A percentile compares a stretch with the other conserved stretches of the same genome.
phyloP scores from a whole-genome alignment of 2,113 vertebrate genomes.

The Panthera uncia region DNA sequence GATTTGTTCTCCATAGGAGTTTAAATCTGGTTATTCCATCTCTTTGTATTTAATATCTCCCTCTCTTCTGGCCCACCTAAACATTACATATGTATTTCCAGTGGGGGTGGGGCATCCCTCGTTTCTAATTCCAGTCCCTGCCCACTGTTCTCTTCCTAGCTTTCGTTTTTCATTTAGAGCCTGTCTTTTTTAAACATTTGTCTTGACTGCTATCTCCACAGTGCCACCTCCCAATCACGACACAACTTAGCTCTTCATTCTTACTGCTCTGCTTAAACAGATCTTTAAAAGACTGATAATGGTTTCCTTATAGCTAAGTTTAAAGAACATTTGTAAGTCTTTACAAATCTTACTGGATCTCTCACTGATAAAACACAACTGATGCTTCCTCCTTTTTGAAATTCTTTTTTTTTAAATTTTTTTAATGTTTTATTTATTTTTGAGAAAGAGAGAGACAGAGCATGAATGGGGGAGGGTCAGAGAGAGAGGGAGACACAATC shows the following conservation, averaged over 20 bases:
- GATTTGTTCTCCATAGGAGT: background rate
- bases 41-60: background rate
- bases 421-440: too few relatives aligned
- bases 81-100: background rate
- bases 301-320: background rate
- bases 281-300: background rate
- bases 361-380: background rate
- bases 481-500: too few relatives aligned
- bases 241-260: background rate
- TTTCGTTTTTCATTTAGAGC: background rate
- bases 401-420: background rate
- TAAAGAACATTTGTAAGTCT: background rate
- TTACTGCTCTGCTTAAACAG: background rate
- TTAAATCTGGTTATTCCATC: background rate
- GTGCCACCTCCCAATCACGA: background rate
- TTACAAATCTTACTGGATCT: background rate
- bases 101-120: fast-evolving
- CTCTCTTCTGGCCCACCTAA: background rate
- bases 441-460: too few relatives aligned
- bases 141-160: background rate
- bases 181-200: background rate
- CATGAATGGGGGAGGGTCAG: too few relatives aligned
- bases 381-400: background rate
- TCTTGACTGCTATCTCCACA: background rate
- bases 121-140: background rate